Evolutionary conservation across 2,888 invertebrate species (phyloP), one percentile per base, ranked within the genome.

Genomic region (Scaptomyza caliginosa): DNA sequence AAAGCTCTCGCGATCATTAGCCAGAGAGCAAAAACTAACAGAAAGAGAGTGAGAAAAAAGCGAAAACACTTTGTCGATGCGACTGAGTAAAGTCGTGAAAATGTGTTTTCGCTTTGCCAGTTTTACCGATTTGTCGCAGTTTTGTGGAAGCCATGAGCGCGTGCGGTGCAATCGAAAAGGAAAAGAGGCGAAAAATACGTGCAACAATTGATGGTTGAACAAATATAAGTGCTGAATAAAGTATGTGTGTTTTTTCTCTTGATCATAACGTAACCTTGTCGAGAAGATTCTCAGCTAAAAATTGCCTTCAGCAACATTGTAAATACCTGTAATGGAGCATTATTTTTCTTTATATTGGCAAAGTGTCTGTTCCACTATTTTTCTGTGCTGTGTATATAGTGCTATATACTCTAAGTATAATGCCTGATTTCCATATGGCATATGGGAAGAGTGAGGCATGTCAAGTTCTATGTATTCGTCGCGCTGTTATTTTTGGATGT

Each of bases 121-220:
- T 85, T 85, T 73, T 60, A 48, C 6, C 70, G 58, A 64, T 64
- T 59, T 70, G 69, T 45, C 62, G 62, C 63, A 84, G 83, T 84
- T 77, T 77, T 64, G 74, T 73, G 75, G 66, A 74, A 79, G 83
- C 83, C 74, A 84, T 84, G 83, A 87, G 70, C 88, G 83, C 77
- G 83, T 75, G 73, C 81, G 84, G 86, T 86, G 80, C 71, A 87
- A 50, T 48, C 71, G 63, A 63, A 66, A 50, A 64, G 60, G 67
- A 70, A 65, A 80, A 69, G 52, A 77, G 81, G 66, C 84, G 49
- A 60, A 72, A 57, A 56, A 84, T 66, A 84, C 85, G 67, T 72
- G 63, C 64, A 62, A 67, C 74, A 83, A 77, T 64, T 75, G 62
- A 64, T 67, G 65, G 60, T 74, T 77, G 67, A 80, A 42, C 55